A percentile compares a stretch with the other conserved stretches of the same genome.
phyloP scores from a whole-genome alignment of 2,888 invertebrate species.

The Pilophorus perplexus region DNA sequence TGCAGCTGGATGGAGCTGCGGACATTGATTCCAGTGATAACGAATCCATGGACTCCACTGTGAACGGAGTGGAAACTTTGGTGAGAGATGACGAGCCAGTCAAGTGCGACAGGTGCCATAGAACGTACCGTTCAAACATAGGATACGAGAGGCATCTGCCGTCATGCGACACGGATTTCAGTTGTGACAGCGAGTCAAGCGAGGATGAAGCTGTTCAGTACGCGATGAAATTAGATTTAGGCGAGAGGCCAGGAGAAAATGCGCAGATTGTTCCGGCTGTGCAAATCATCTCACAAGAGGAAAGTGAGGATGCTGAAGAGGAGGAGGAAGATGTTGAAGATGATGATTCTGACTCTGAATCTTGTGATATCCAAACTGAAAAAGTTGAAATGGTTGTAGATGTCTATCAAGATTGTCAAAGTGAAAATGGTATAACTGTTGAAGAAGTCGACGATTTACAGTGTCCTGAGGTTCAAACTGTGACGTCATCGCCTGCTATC shows the following conservation, averaged over 20 bases:
- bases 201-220: conserved; percentile 48
- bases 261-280: background rate
- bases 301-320: background rate
- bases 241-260: background rate
- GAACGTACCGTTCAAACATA: conserved; percentile 78
- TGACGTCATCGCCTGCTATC: conserved; percentile 59
- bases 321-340: background rate
- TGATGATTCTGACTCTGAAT: conserved; percentile 7
- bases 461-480: background rate
- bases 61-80: conserved; percentile 55
- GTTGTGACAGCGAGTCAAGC: conserved; percentile 77
- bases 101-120: conserved; percentile 81
- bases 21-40: conserved; percentile 59
- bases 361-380: conserved; percentile 23
- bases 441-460: conserved; percentile 8
- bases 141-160: conserved; percentile 77
- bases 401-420: conserved; percentile 9
- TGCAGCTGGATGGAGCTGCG: conserved; percentile 60
- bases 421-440: conserved; percentile 9
- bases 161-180: conserved; percentile 65
- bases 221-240: background rate
- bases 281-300: background rate
- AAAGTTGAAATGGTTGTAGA: conserved; percentile 13
- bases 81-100: conserved; percentile 66
- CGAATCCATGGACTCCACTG: conserved; percentile 52